Evolutionary conservation across 2,113 vertebrate species (phyloP).

Genomic region (Speoplatyrhinus poulsoni): DNA sequence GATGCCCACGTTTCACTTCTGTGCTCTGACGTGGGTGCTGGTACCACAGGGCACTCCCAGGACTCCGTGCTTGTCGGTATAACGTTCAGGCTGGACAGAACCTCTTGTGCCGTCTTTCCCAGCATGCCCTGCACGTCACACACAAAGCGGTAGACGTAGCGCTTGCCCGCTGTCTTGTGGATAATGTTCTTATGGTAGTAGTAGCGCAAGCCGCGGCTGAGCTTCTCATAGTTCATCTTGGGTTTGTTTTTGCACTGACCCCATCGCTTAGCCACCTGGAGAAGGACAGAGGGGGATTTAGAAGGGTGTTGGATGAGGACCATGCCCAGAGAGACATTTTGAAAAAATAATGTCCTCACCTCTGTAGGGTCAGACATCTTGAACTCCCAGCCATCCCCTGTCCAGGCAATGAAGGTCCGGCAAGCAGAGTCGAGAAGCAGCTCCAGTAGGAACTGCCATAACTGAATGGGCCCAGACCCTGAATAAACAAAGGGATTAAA

Average conservation of each 20-base stretch:
- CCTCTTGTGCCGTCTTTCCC: constrained; percentile 75
- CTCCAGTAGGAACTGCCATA: constrained; percentile 85
- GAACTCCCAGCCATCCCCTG: constrained; percentile 84
- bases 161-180: constrained; percentile 85
- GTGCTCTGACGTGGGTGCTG: constrained; percentile 33
- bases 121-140: constrained; percentile 82
- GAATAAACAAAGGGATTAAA: background rate
- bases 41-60: constrained; percentile 32
- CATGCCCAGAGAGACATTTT: background rate
- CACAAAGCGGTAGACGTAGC: constrained; percentile 86
- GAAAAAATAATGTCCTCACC: constrained; percentile 52
- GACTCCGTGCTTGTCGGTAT: constrained; percentile 45
- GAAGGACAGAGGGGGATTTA: background rate
- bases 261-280: constrained; percentile 84
- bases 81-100: constrained; percentile 74
- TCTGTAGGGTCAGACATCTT: constrained; percentile 84
- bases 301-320: background rate
- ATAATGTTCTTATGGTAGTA: constrained; percentile 90
- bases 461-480: constrained; percentile 82
- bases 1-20: constrained; percentile 61
- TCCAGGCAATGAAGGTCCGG: constrained; percentile 80
- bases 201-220: constrained; percentile 85
- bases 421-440: constrained; percentile 80
- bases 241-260: constrained; percentile 87
- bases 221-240: constrained; percentile 88